Percentiles rank a stretch among this genome's conserved stretches.
Conservation (phyloP, 2,888 invertebrate species). For the Chaitophorus viminalis region DNA sequence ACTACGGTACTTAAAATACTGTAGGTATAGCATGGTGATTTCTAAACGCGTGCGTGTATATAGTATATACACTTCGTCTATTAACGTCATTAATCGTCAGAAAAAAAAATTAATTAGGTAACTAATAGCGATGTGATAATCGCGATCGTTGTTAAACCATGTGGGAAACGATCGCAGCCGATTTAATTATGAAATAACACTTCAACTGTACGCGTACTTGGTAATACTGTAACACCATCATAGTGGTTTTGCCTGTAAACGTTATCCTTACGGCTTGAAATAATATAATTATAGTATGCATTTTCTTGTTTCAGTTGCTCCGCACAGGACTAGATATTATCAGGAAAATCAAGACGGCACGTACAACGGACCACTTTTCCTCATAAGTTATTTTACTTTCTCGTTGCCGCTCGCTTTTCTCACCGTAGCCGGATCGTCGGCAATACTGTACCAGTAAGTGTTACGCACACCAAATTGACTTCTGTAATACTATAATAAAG, state of each 20-base stretch:
- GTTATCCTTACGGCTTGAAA: not conserved
- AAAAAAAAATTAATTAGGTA: not conserved
- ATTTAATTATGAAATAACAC: not conserved
- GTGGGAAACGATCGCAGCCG: not conserved
- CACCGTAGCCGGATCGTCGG: constrained; percentile 75
- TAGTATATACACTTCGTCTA: not conserved
- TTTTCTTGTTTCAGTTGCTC: constrained; percentile 74
- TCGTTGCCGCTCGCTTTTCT: constrained; percentile 85
- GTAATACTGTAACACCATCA: too few species aligned
- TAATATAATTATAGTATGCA: not conserved
- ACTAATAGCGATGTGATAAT: too few species aligned
- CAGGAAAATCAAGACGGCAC: constrained; percentile 90
- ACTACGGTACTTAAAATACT: not conserved
- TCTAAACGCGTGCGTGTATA: not conserved
- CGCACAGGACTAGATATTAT: constrained; percentile 89
- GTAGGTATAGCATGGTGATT: not conserved
- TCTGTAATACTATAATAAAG: not conserved
- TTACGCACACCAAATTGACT: not conserved
- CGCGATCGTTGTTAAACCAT: not conserved
- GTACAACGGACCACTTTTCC: constrained; percentile 85
- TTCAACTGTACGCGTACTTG: not conserved
- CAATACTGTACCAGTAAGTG: constrained; percentile 67
- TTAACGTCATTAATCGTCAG: not conserved
- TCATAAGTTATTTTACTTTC: constrained; percentile 83
- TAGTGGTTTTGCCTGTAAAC: not conserved